Base-by-base conservation (phyloP, 2,888 invertebrate species). In the Noctua fimbriata region DNA sequence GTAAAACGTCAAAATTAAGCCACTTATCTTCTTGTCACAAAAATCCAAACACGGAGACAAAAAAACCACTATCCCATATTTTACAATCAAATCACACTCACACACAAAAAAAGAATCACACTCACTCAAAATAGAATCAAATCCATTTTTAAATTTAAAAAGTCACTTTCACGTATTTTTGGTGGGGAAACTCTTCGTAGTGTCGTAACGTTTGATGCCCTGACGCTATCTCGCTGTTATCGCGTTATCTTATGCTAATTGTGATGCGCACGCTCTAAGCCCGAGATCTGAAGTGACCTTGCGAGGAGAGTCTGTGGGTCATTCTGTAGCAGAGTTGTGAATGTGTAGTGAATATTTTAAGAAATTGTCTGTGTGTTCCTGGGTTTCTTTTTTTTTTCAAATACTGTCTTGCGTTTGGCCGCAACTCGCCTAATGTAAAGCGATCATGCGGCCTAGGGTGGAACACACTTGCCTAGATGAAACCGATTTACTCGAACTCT, bases 211-310 rank as follows among this genome's bases (percentile, higher is more conserved):
- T n/a, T n/a, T 69, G 70, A 60, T 81, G 81, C 81, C 78, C 79
- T 80, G 69, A 36, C 73, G 83, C 78, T 90, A 90, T 88, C 88
- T 83, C 82, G 77, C 69, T 82, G 89, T 89, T 90, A 91, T 90
- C 90, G 76, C 74, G 85, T 88, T 90, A 91, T 91, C 91, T 85
- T 79, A 83, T 87, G 88, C 85, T 90, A 90, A 89, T 91, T 89
- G 92, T 88, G 88, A 88, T 89, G 86, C 87, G 87, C 86, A 85
- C 83, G 78, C 80, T 85, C 86, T 91, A 90, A 92, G 91, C 91
- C 78, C 81, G 72, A 88, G 91, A 91, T 90, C 85, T 79, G 79
- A 69, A 60, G 74, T 86, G 89, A 91, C 91, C 91, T 92, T 92
- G 91, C 74, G 36, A 24, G 49, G 80, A 76, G 84, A 86, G 77